Evolutionary conservation across 2,113 vertebrate genomes (phyloP), one percentile per base, ranked within the genome.

Genomic region (Gasterosteus aculeatus): DNA sequence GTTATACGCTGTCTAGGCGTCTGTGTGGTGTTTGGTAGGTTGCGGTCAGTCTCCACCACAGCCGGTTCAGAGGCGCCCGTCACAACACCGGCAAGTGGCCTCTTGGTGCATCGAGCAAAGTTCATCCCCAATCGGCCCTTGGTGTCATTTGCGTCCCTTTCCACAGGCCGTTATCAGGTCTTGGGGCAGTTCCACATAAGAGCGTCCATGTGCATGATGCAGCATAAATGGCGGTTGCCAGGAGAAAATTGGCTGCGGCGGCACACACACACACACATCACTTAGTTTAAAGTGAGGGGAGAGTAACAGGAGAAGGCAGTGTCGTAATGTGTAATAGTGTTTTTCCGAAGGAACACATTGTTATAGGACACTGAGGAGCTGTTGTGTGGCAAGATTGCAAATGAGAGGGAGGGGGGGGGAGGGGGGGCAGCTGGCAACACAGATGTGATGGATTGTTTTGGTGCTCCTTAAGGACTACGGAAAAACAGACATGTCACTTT

Each of bases 31-130:
- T 74, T 80, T 7, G 62, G 63, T 22, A 72, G 72, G 69, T 60
- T 74, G 59, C 72, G 72, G 82, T 64, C 70, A 66, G 61, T 67
- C 69, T 3, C 7, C 69, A 63, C 39, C 69, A 66, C 78, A 83
- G 86, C 53, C 60, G 26, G 77, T 69, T 69, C 62, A 84, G 68
- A 68, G 67, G 39, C 78, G 77, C 53, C 85, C 80, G 72, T 88
- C 86, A 86, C 81, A 89, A 81, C 75, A 87, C 80, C 72, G 82
- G 73, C 89, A 91, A 89, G 90, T 91, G 88, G 84, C 71, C 44
- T 63, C 62, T 61, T 53, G 33, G 44, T 63, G 44, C 67, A 61
- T 35, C 31, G 11, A 44, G 69, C 77, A 83, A 90, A 83, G 77
- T 67, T 58, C 46, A 56, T 26, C 64, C 84, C 88, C 90, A 91